Evolutionary conservation across 2,113 vertebrate species (phyloP).

Genomic region (pig (Sus scrofa)): DNA sequence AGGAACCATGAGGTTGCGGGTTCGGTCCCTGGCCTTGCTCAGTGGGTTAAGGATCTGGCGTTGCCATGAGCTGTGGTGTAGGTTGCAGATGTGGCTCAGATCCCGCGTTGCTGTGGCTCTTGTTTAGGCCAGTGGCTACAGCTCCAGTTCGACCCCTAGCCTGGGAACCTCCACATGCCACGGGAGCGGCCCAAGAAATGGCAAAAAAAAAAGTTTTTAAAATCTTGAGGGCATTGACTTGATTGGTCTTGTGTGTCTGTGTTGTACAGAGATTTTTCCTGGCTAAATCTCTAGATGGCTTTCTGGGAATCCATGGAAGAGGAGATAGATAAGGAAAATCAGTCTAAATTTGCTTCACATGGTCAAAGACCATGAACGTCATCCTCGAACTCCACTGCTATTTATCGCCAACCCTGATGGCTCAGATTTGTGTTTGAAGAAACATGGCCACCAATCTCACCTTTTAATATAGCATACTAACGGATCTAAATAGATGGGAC

Average conservation of each 20-base stretch:
- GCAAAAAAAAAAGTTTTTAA: background rate
- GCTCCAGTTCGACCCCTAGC: too few species aligned
- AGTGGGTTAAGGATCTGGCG: too few species aligned
- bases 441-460: background rate
- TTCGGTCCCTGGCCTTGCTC: too few species aligned
- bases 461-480: background rate
- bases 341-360: too few species aligned
- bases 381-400: background rate
- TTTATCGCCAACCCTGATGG: background rate
- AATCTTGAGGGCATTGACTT: background rate
- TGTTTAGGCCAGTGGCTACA: too few species aligned
- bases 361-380: background rate
- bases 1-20: too few species aligned
- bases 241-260: background rate
- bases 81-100: too few species aligned
- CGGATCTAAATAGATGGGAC: background rate
- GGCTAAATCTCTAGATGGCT: background rate
- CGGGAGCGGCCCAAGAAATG: too few species aligned
- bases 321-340: fast-evolving
- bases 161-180: too few species aligned
- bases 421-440: background rate
- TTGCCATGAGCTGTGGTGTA: too few species aligned
- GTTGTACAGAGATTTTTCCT: background rate
- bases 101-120: too few species aligned
- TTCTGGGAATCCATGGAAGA: background rate